Evolutionary conservation across 2,888 invertebrate species (phyloP).

Genomic region (Eledone cirrhosa): DNA sequence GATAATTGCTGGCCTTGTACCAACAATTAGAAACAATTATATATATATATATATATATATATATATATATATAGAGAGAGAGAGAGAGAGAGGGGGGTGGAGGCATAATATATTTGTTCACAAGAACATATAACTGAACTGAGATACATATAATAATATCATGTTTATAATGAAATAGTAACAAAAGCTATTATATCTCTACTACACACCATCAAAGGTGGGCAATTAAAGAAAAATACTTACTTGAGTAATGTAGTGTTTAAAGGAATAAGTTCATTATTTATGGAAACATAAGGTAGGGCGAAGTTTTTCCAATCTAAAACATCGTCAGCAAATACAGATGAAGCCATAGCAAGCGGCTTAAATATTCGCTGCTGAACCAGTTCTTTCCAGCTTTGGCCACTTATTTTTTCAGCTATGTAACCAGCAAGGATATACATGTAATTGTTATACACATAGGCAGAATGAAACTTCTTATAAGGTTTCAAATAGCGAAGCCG

Average conservation of each 20-base stretch:
- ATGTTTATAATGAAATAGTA: no score
- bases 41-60: no score
- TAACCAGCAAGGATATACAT: constrained; percentile 64
- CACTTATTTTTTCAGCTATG: constrained; percentile 57
- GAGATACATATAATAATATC: no score
- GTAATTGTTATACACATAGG: constrained; percentile 64
- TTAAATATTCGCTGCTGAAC: constrained; percentile 52
- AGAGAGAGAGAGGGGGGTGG: not conserved
- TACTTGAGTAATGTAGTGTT: constrained; percentile 44
- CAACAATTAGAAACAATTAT: no score
- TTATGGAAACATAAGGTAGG: constrained; percentile 49
- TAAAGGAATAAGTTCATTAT: constrained; percentile 41
- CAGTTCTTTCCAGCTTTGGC: constrained; percentile 58
- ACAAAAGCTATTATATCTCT: no score
- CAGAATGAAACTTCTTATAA: constrained; percentile 50
- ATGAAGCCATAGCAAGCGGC: constrained; percentile 52
- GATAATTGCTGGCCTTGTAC: no score
- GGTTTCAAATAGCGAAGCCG: constrained; percentile 57
- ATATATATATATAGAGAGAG: no score
- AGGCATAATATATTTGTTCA: not conserved
- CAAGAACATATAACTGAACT: no score
- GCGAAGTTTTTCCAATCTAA: constrained; percentile 41
- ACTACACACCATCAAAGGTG: no score
- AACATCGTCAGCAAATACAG: constrained; percentile 49
- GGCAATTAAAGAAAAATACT: no score